Evolutionary conservation across 2,888 invertebrate genomes (phyloP).

Genomic region (Drosophila borborema): DNA sequence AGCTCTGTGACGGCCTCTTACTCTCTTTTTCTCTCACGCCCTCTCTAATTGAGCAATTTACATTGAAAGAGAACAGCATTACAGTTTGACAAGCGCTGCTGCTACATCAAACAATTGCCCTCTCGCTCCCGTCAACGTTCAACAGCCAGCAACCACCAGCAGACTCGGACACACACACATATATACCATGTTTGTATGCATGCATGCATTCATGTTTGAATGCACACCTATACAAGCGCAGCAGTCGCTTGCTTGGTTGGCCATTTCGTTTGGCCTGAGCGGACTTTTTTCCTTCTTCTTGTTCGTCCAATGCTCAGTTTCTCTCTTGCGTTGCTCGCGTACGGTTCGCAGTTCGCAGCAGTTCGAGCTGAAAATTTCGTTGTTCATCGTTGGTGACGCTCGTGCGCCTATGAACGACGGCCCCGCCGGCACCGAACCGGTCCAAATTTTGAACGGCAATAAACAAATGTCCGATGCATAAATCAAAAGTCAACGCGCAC

Average conservation of each 20-base stretch:
- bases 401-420: constrained; percentile 15
- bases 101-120: constrained; percentile 20
- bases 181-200: neutral
- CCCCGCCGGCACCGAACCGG: constrained; percentile 46
- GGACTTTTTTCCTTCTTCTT: constrained; percentile 25
- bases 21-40: neutral
- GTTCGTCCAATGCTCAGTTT: constrained; percentile 48
- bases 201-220: constrained; percentile 2
- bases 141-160: constrained; percentile 48
- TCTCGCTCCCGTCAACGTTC: constrained; percentile 43
- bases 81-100: constrained; percentile 40
- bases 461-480: constrained; percentile 65
- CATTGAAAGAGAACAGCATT: constrained; percentile 8
- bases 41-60: constrained; percentile 47
- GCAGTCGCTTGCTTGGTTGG: constrained; percentile 57
- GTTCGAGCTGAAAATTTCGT: constrained; percentile 22
- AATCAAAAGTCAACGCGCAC: constrained; percentile 53
- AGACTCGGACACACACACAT: constrained; percentile 18
- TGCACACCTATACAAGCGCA: constrained; percentile 36
- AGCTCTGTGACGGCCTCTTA: neutral
- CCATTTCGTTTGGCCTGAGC: constrained; percentile 58
- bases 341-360: constrained; percentile 57
- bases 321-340: constrained; percentile 63
- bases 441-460: constrained; percentile 38
- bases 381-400: constrained; percentile 21